Base-by-base conservation (phyloP, 2,888 invertebrate species). In the Caenorhabditis uteleia region DNA sequence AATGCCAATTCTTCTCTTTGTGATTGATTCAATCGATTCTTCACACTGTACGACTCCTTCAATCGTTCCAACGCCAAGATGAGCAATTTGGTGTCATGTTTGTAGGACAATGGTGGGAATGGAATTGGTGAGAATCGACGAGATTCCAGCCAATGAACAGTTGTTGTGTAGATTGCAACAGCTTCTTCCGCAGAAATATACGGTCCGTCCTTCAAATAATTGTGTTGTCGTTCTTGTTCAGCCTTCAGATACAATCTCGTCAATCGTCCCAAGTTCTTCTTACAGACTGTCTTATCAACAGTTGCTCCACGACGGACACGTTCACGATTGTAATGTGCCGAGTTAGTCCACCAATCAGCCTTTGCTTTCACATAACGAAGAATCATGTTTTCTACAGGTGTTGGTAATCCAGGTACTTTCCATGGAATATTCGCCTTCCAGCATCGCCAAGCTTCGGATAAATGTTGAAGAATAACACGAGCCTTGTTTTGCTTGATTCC, bases 311-410 rank as follows among this genome's bases (percentile, higher is more conserved):
- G 89, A 3, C 98, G 89, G 74, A 99, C 98, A 79, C 98, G 88
- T 85, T 99, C 98, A 38, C 98, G 89, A 86, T 99, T 99, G 86
- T 99, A 99, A 85, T 99, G 98, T 0, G 98, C 97, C 0, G 98
- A 98, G 85, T 98, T 99, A 0, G 98, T 99, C 98, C 98, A 99
- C 98, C 98, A 99, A 85, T 99, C 98, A 0, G 98, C 98, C 84
- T 99, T 99, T 90, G 98, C 97, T 85, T 98, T 98, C 12, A 99
- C 98, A 85, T 97, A 99, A 31, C 98, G 89, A 58, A 99, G 88
- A 77, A 99, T 98, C 98, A 99, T 99, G 86, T 98, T 99, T 86
- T 99, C 98, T 69, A 99, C 97, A 0, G 98, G 98, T 27, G 94
- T 97, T 0, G 98, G 98, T 5, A 99, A 87, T 3, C 97, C 98